phyloP scores from a whole-genome alignment of 2,888 invertebrate genomes.

The Drosophila formosana region DNA sequence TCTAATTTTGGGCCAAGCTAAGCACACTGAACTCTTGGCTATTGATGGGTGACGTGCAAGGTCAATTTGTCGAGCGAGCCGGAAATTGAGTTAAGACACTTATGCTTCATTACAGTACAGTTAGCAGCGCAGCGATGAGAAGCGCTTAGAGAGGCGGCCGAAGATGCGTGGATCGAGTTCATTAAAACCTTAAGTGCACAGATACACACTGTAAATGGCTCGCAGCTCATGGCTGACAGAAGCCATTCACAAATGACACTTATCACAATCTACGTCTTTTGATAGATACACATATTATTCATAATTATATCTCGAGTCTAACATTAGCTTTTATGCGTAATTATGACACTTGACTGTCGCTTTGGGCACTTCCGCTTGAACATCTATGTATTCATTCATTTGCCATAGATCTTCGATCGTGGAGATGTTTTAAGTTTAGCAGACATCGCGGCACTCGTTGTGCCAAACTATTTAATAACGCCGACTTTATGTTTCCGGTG shows the following conservation, averaged over 20 bases:
- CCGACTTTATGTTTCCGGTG: conserved; percentile 61
- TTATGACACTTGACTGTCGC: conserved; percentile 70
- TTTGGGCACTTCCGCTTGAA: conserved; percentile 62
- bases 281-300: conserved; percentile 3
- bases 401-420: conserved; percentile 21
- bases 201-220: conserved; percentile 25
- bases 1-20: conserved; percentile 23
- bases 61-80: conserved; percentile 37
- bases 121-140: conserved; percentile 20
- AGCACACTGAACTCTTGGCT: conserved; percentile 60
- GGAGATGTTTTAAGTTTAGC: conserved; percentile 14
- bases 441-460: conserved; percentile 40
- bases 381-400: conserved; percentile 36
- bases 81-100: conserved; percentile 42
- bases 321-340: conserved; percentile 57
- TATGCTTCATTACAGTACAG: conserved; percentile 55
- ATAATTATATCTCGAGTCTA: conserved; percentile 28
- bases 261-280: conserved; percentile 4
- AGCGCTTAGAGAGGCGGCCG: conserved; percentile 4
- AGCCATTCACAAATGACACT: conserved; percentile 53
- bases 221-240: conserved; percentile 64
- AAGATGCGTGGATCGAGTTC: conserved; percentile 53
- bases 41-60: conserved; percentile 30
- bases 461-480: conserved; percentile 10
- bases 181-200: conserved; percentile 64